phyloP scores from a whole-genome alignment of 2,888 invertebrate genomes.

The Napeogenes sylphis region DNA sequence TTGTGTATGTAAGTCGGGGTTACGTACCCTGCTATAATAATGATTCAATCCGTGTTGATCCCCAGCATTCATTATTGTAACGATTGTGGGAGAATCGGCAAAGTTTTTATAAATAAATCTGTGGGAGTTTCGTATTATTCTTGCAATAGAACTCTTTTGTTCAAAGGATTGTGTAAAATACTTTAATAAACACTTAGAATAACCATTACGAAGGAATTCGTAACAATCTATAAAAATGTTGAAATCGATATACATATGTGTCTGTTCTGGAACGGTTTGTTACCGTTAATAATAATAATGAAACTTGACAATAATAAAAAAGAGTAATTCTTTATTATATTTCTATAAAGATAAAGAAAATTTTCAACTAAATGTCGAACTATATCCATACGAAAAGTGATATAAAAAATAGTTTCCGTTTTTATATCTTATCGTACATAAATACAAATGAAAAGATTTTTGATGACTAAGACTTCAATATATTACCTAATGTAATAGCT shows the following conservation, averaged over 20 bases:
- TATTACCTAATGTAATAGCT: constrained; percentile 52
- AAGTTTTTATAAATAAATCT: constrained; percentile 69
- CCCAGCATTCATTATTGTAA: constrained; percentile 58
- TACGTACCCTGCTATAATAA: constrained; percentile 53
- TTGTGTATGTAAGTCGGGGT: constrained; percentile 41
- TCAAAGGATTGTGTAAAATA: constrained; percentile 34
- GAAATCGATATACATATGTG: not conserved
- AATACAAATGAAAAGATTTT: not conserved
- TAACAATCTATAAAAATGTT: constrained; percentile 2
- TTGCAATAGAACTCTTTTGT: constrained; percentile 48
- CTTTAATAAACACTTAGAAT: constrained; percentile 28
- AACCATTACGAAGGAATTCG: constrained; percentile 10
- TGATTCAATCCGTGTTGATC: constrained; percentile 66
- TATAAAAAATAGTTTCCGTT: too few relatives aligned
- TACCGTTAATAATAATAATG: too few relatives aligned
- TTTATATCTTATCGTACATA: not conserved
- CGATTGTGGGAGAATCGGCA: constrained; percentile 73
- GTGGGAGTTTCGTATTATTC: constrained; percentile 72
- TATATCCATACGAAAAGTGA: too few relatives aligned
- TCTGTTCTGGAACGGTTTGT: not conserved
- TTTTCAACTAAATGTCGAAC: too few relatives aligned
- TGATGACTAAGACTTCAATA: constrained; percentile 38
- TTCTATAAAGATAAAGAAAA: too few relatives aligned
- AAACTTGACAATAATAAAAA: too few relatives aligned
- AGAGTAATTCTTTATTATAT: too few relatives aligned